A percentile compares a stretch with the other conserved stretches of the same genome.
These are phyloP conservation scores for Corythoichthys haematopterus DNA, from an alignment of 2,113 vertebrate genomes.

Conservation along the genomic window DNA sequence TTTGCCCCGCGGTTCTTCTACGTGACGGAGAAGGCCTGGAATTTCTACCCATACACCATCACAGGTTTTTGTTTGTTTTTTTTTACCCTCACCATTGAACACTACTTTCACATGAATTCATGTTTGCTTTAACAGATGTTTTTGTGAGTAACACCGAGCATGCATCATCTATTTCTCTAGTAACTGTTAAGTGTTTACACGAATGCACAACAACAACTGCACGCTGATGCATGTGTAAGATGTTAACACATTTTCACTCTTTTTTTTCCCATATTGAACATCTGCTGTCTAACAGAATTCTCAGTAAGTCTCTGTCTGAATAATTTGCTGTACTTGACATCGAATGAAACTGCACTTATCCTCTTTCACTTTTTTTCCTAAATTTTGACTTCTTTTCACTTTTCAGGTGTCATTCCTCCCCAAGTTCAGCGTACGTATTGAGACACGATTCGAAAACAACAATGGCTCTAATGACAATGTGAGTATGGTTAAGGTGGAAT, in stretches of 20 bases:
- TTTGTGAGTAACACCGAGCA: conserved; percentile 38
- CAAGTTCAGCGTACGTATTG: conserved; percentile 74
- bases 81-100: conserved; percentile 7
- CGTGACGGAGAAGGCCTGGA: conserved; percentile 79
- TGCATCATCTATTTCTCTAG: conserved; percentile 13
- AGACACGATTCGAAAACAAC: conserved; percentile 77
- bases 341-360: conserved; percentile 30
- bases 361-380: conserved; percentile 11
- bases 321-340: conserved; percentile 49
- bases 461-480: conserved; percentile 71
- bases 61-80: conserved; percentile 60
- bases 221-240: conserved; percentile 40
- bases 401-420: conserved; percentile 63
- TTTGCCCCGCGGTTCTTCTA: conserved; percentile 76
- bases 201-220: conserved; percentile 10
- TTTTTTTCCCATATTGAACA: conserved; percentile 33
- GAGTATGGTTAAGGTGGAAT: conserved; percentile 43
- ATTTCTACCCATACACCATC: conserved; percentile 79
- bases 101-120: conserved; percentile 19
- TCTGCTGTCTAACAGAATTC: conserved; percentile 67
- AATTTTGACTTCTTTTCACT: conserved; percentile 33
- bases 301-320: conserved; percentile 69
- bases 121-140: conserved; percentile 41
- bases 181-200: neutral
- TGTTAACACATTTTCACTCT: conserved; percentile 40